Percentiles rank a stretch among this genome's conserved stretches.
Conservation (phyloP, 2,113 vertebrate species). For the Castor canadensis region DNA sequence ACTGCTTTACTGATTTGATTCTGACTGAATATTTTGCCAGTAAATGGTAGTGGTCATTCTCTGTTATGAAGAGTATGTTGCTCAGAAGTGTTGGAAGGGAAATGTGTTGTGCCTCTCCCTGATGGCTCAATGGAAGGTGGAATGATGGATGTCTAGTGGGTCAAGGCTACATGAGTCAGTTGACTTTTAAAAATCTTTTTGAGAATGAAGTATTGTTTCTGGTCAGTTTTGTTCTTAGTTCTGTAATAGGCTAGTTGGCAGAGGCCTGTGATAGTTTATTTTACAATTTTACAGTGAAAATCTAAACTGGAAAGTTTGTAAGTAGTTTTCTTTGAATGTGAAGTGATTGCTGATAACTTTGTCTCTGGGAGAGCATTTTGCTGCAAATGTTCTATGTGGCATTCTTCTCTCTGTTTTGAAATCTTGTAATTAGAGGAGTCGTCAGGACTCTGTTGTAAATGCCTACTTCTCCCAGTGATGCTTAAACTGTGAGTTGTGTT, state of each 20-base stretch:
- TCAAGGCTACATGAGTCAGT: not conserved
- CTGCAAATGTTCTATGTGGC: not conserved
- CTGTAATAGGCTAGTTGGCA: not conserved
- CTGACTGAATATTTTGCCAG: not conserved
- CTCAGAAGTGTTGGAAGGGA: not conserved
- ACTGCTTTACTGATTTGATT: not conserved
- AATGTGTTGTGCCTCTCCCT: not conserved
- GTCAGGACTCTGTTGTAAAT: not conserved
- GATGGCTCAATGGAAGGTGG: not conserved
- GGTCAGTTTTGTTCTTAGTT: not conserved
- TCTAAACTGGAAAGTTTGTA: slow-evolving; percentile 5
- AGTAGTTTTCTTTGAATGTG: slow-evolving; percentile 3
- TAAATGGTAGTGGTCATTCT: not conserved
- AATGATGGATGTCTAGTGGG: not conserved
- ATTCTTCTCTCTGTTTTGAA: not conserved
- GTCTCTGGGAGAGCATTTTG: not conserved
- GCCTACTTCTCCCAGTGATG: not conserved
- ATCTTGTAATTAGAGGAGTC: not conserved
- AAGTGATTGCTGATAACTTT: not conserved
- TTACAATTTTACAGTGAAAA: not conserved
- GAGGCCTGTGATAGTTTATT: not conserved
- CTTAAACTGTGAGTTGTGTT: not conserved
- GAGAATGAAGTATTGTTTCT: not conserved
- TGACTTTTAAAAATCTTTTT: not conserved
- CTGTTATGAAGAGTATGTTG: not conserved